A percentile compares a stretch with the other conserved stretches of the same genome.
These are phyloP conservation scores for Pionites leucogaster DNA, from an alignment of 2,113 vertebrate genomes.

Conservation along the genomic window DNA sequence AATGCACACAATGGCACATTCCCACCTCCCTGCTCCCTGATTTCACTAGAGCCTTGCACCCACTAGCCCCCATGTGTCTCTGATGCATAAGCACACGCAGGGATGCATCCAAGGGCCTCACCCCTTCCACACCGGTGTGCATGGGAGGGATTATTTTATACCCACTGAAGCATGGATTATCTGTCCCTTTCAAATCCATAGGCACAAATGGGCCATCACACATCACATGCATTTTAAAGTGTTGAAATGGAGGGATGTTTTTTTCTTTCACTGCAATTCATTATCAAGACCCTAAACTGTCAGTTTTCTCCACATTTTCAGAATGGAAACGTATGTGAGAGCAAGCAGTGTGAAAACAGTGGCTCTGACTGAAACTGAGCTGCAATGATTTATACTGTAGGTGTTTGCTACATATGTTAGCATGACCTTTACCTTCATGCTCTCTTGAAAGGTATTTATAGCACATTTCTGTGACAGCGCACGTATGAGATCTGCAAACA, in stretches of 20 bases:
- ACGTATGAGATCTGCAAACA: neutral
- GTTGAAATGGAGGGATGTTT: neutral
- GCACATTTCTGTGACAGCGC: neutral
- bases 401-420: neutral
- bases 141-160: neutral
- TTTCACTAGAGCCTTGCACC: neutral
- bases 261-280: neutral
- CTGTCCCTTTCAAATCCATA: neutral
- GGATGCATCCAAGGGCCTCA: neutral
- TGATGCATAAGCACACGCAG: neutral
- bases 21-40: neutral
- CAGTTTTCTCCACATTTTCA: neutral
- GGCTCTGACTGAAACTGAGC: neutral
- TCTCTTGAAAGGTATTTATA: neutral
- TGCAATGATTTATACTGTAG: neutral
- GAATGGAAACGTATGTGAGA: neutral
- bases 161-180: fast-evolving
- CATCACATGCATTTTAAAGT: neutral
- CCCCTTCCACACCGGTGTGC: fast-evolving
- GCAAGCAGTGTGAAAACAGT: neutral
- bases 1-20: neutral
- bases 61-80: fast-evolving
- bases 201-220: neutral
- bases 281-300: neutral
- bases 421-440: neutral